Conservation (phyloP, 2,888 invertebrate genomes). For the Melolontha melolontha region DNA sequence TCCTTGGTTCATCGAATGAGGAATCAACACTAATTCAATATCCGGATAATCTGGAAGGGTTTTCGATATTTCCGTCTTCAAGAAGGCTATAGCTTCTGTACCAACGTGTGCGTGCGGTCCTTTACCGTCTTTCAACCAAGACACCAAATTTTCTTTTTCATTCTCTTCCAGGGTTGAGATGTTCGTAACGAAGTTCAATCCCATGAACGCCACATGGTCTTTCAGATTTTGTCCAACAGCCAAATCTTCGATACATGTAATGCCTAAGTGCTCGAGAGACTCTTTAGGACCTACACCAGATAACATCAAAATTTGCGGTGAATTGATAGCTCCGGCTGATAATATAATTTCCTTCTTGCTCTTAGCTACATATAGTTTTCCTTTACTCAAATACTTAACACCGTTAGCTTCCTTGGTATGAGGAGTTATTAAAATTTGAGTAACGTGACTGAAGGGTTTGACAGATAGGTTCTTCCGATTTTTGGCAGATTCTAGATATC, state of each 20-base stretch:
- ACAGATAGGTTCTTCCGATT: constrained; percentile 74
- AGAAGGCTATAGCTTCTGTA: constrained; percentile 53
- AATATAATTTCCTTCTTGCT: constrained; percentile 80
- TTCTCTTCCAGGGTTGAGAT: constrained; percentile 61
- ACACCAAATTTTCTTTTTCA: constrained; percentile 61
- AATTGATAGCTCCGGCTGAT: constrained; percentile 80
- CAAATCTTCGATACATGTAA: constrained; percentile 80
- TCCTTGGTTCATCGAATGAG: constrained; percentile 49
- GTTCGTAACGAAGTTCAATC: constrained; percentile 68
- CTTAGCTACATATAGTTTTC: constrained; percentile 67
- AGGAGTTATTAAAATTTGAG: constrained; percentile 70
- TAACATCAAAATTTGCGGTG: constrained; percentile 83
- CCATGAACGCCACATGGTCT: constrained; percentile 71
- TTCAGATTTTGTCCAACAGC: constrained; percentile 73
- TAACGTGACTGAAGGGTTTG: constrained; percentile 71
- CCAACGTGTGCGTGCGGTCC: constrained; percentile 56
- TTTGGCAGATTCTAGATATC: constrained; percentile 72
- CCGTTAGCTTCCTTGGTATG: constrained; percentile 73
- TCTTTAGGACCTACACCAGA: constrained; percentile 80
- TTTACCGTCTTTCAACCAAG: constrained; percentile 57
- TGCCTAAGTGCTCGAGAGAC: constrained; percentile 70
- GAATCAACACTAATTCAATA: constrained; percentile 56
- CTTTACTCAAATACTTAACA: constrained; percentile 70
- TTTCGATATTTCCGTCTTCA: constrained; percentile 58
- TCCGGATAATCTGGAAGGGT: constrained; percentile 55